Evolutionary conservation across 2,888 invertebrate genomes (phyloP).

Genomic region (Plagiodera versicolora): DNA sequence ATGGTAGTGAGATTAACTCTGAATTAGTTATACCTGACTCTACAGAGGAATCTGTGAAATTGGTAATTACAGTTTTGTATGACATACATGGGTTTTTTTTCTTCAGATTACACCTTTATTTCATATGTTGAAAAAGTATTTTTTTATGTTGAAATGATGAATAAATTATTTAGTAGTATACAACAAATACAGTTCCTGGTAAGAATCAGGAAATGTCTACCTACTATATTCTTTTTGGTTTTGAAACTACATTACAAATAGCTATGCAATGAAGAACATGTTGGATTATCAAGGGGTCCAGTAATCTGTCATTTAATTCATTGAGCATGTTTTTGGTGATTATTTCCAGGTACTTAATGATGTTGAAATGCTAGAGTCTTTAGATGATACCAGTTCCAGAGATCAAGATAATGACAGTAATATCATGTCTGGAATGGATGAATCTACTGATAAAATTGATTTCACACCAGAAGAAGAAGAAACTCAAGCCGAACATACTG

Average conservation of each 20-base stretch:
- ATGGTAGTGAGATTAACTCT: constrained; percentile 5
- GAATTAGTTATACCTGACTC: constrained; percentile 2
- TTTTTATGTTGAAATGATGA: too few relatives aligned
- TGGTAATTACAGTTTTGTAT: constrained; percentile 11
- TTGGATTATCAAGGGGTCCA: too few relatives aligned
- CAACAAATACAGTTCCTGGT: not conserved
- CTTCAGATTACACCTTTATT: too few relatives aligned
- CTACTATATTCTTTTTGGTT: not conserved
- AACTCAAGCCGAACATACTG: not conserved
- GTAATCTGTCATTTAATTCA: too few relatives aligned
- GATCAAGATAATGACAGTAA: constrained; percentile 1
- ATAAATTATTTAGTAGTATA: too few relatives aligned
- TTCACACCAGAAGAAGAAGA: not conserved
- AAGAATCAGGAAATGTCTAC: not conserved
- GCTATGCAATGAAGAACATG: too few relatives aligned
- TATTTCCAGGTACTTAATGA: constrained; percentile 32
- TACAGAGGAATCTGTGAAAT: constrained; percentile 18
- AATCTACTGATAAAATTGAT: constrained; percentile 22
- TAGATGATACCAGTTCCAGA: constrained; percentile 7
- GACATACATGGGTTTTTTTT: too few relatives aligned
- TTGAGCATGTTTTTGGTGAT: not conserved
- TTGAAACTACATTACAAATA: not conserved
- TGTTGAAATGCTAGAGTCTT: constrained; percentile 28
- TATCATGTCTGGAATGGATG: not conserved
- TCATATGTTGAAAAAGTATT: not conserved